Conservation (phyloP, 2,888 invertebrate genomes). For the Ischnura elegans region DNA sequence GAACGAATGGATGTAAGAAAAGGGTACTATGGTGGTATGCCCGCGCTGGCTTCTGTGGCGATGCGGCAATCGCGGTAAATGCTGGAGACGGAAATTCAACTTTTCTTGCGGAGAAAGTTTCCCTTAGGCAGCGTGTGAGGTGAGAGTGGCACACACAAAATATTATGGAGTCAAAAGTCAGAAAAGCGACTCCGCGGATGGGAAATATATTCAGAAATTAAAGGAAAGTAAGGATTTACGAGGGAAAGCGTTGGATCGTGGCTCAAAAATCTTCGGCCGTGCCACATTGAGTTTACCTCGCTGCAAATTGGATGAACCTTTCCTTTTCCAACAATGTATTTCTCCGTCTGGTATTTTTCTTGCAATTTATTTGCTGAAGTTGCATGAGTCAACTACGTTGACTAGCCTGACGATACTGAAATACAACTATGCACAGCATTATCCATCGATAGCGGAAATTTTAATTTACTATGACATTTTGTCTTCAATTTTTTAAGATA, state of each 20-base stretch:
- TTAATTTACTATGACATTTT: too few relatives aligned
- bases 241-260: background rate
- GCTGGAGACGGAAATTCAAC: constrained; percentile 33
- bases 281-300: background rate
- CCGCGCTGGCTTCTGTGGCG: background rate
- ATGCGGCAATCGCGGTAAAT: background rate
- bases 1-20: background rate
- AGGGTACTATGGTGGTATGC: background rate
- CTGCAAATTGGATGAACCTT: too few relatives aligned
- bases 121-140: background rate
- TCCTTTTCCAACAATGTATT: too few relatives aligned
- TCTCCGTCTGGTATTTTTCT: too few relatives aligned
- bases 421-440: too few relatives aligned
- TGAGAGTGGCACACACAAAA: background rate
- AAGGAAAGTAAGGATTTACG: background rate
- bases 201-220: constrained; percentile 34
- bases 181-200: background rate
- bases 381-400: too few relatives aligned
- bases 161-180: background rate
- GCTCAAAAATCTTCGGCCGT: background rate
- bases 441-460: too few relatives aligned
- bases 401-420: too few relatives aligned
- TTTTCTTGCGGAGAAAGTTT: constrained; percentile 44
- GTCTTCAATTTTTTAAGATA: too few relatives aligned
- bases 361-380: too few relatives aligned